Base-by-base conservation (phyloP, 2,113 vertebrate species). In the Rhagologus leucostigma region DNA sequence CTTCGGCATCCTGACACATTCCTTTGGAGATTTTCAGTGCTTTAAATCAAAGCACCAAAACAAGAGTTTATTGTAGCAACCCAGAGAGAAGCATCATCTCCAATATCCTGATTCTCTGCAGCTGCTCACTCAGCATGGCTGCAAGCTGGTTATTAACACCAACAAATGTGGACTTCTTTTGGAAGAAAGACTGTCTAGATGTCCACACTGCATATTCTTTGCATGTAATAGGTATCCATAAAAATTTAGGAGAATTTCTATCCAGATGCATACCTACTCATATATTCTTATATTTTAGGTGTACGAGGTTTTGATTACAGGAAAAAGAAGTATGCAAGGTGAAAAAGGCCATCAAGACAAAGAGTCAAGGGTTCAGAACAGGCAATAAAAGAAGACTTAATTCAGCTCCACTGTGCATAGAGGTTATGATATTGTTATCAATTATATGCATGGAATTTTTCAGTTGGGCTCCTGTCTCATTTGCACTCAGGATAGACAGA, bases 41-140 rank as follows among this genome's bases (percentile, higher is more conserved):
- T 97, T 97, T 97, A 95, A 97, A 97, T 97, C 94, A 98, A 95
- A 96, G 94, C 70, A 90, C 89, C 91, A 94, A 97, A 98, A 96
- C 97, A 95, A 96, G 86, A 92, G 86, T 93, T 97, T 97, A 97
- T 97, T 98, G 91, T 95, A 95, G 97, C 92, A 95, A 94, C 91
- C 93, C 84, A 85, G 62, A 86, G 89, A 59, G 71, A 95, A 94
- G 83, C 87, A 59, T 84, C 69, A 95, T 96, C 93, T 97, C 94
- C 92, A 92, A 64, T 95, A 95, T 93, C 78, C 88, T 77, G 84
- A 96, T 92, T 97, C 85, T 95, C 95, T 96, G 95, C 97, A 97
- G 97, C 97, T 97, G 97, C 96, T 97, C 92, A 16, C 52, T 68
- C 93, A 91, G 65, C 27, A 62, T 5, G n/a, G 94, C 77, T 50